Evolutionary conservation across 2,797 vertebrate genomes (phyloP).

Genomic region (Ctenopoma multispine): DNA sequence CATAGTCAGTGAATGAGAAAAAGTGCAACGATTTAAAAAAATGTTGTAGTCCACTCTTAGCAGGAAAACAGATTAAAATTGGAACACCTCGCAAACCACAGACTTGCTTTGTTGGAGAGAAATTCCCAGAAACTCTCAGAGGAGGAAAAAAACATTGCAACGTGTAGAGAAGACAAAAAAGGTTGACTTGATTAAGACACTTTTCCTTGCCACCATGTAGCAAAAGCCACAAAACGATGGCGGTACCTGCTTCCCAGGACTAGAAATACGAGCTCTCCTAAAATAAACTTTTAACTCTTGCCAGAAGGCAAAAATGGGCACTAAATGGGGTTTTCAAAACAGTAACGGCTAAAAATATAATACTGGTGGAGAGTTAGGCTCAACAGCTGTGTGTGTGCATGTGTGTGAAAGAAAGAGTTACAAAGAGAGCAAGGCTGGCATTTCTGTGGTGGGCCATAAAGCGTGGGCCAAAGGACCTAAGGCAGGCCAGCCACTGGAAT

Average conservation of each 20-base stretch:
- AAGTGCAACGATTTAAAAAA: conserved; percentile 57
- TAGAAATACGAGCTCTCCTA: conserved; percentile 69
- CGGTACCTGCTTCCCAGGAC: conserved; percentile 77
- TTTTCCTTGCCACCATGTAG: conserved; percentile 46
- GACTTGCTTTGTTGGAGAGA: conserved; percentile 47
- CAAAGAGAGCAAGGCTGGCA: conserved; percentile 71
- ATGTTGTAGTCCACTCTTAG: conserved; percentile 32
- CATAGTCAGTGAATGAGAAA: conserved; percentile 13
- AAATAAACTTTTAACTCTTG: conserved; percentile 83
- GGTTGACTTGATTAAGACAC: conserved; percentile 30
- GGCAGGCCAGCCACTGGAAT: conserved; percentile 79
- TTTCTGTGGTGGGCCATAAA: conserved; percentile 74
- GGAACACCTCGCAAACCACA: conserved; percentile 66
- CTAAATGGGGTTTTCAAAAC: conserved; percentile 79
- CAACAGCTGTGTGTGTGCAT: conserved; percentile 67
- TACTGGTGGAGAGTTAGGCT: conserved; percentile 73
- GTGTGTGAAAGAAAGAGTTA: conserved; percentile 34
- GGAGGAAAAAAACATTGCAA: conserved; percentile 31
- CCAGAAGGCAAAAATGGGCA: conserved; percentile 71
- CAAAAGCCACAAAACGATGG: conserved; percentile 58
- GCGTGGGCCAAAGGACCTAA: conserved; percentile 72
- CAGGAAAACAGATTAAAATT: conserved; percentile 58
- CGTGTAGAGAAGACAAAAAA: conserved; percentile 31
- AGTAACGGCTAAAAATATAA: conserved; percentile 83
- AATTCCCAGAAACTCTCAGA: conserved; percentile 60